These are phyloP conservation scores for Phyllotreta cruciferae DNA, from an alignment of 2,888 invertebrate species.

Conservation along the genomic window DNA sequence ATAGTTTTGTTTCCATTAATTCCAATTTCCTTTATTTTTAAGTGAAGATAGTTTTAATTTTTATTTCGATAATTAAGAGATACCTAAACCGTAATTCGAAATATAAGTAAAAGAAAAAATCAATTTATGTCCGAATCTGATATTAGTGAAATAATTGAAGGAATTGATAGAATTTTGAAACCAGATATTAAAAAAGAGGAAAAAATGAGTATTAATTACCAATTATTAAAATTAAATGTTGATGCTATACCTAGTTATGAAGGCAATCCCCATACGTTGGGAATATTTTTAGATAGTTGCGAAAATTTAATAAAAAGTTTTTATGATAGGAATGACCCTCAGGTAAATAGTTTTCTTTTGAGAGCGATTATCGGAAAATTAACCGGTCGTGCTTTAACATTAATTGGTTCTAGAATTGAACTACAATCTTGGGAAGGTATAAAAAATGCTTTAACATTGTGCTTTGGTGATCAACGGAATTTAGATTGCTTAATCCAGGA, in stretches of 20 bases:
- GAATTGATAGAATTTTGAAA: too few species aligned
- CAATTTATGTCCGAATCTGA: too few species aligned
- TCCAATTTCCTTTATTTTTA: too few species aligned
- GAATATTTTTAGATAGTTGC: constrained; percentile 1
- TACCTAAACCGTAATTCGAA: too few species aligned
- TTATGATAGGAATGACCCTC: not conserved
- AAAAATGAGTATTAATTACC: too few species aligned
- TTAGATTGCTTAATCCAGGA: constrained; percentile 8
- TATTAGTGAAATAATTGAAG: too few species aligned
- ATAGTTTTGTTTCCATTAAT: too few species aligned
- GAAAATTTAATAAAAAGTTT: not conserved
- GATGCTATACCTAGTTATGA: not conserved
- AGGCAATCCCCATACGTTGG: not conserved
- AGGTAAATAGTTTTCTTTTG: not conserved
- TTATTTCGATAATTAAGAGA: too few species aligned
- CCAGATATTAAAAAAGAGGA: too few species aligned
- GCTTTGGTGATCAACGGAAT: constrained; percentile 9
- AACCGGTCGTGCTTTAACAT: not conserved
- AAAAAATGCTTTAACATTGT: not conserved
- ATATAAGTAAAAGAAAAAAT: too few species aligned
- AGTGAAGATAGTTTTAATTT: too few species aligned
- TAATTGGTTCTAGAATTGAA: constrained; percentile 12
- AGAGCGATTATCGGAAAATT: not conserved
- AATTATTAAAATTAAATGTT: not conserved
- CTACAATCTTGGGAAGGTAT: not conserved